A percentile compares a stretch with the other conserved stretches of the same genome.
These are phyloP conservation scores for Columbina picui DNA, from an alignment of 2,113 vertebrate genomes.

Conservation along the genomic window DNA sequence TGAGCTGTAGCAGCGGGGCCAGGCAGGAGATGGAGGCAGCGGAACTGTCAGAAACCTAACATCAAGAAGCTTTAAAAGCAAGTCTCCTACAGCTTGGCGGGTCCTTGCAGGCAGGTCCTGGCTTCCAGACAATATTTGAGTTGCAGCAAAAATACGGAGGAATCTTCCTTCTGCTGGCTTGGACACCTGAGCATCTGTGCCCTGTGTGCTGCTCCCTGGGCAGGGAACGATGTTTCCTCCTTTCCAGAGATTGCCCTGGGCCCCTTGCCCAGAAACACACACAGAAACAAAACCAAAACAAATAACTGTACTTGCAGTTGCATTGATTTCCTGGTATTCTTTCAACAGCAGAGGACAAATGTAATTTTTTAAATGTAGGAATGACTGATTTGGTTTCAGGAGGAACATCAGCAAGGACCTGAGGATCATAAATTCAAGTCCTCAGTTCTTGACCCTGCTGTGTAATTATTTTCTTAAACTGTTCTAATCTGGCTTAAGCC, in stretches of 20 bases:
- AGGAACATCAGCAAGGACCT: not conserved
- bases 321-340: not conserved
- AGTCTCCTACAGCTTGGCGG: not conserved
- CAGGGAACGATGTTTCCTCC: not conserved
- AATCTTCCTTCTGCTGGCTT: not conserved
- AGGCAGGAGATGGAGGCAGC: not conserved
- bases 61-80: not conserved
- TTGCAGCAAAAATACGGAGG: not conserved
- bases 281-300: not conserved
- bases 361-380: not conserved
- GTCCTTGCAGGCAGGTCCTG: not conserved
- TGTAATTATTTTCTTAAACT: not conserved
- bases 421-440: not conserved
- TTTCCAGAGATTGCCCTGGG: not conserved
- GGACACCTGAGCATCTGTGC: not conserved
- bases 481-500: not conserved
- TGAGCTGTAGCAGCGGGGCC: not conserved
- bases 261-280: not conserved
- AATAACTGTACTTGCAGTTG: not conserved
- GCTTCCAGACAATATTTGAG: not conserved
- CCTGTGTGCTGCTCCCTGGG: not conserved
- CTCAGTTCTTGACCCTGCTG: not conserved
- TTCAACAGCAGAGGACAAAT: not conserved
- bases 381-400: not conserved
- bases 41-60: not conserved